Evolutionary conservation across 1,140 invertebrate genomes (phyloP).

Genomic region (Hormaphis cornu): DNA sequence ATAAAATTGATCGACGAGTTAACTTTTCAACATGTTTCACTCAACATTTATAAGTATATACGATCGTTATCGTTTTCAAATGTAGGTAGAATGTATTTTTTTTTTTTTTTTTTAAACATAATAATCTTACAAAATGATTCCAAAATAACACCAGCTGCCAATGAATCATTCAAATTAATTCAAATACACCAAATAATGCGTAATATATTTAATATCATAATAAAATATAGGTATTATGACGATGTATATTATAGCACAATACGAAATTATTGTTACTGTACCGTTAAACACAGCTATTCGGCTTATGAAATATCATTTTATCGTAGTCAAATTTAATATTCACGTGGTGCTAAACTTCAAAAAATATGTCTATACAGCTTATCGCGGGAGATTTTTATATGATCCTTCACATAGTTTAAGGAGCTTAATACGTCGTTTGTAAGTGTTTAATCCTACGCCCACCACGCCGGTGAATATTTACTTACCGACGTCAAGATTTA

Average conservation of each 20-base stretch:
- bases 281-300: background rate
- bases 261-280: no score
- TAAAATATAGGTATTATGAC: no score
- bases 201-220: background rate
- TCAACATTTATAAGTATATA: no score
- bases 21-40: no score
- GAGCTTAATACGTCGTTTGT: conserved; percentile 3
- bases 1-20: no score
- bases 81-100: no score
- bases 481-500: background rate
- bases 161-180: background rate
- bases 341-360: background rate
- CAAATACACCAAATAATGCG: background rate
- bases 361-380: background rate
- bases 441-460: background rate
- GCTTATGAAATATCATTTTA: conserved; percentile 6
- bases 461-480: no score
- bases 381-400: background rate
- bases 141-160: no score
- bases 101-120: no score
- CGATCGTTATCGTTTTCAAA: no score
- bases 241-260: no score
- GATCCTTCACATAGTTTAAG: background rate
- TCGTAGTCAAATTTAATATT: background rate
- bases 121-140: no score